Evolutionary conservation across 2,888 invertebrate genomes (phyloP).

Genomic region (Leptopilina drosophilae): DNA sequence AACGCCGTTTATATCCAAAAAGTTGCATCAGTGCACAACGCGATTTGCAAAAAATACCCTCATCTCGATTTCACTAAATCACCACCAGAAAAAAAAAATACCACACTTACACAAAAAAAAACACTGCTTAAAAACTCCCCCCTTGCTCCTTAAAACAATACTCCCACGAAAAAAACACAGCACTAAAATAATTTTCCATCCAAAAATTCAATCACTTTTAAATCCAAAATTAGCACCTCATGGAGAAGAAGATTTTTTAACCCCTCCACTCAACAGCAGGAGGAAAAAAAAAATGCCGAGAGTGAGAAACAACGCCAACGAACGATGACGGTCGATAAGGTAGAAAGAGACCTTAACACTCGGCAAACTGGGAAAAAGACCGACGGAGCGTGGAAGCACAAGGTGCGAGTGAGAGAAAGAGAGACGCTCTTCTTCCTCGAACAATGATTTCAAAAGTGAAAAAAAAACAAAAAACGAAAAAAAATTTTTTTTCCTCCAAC

Average conservation of each 20-base stretch:
- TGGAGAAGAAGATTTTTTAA: too few species aligned
- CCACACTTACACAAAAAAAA: neutral
- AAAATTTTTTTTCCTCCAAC: too few species aligned
- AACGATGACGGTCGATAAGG: constrained; percentile 54
- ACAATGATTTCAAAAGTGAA: constrained; percentile 40
- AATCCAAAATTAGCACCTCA: too few species aligned
- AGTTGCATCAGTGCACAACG: constrained; percentile 50
- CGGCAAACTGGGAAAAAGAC: constrained; percentile 36
- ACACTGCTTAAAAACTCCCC: neutral
- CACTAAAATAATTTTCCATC: constrained; percentile 43
- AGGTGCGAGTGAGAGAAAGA: constrained; percentile 55
- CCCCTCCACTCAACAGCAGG: constrained; percentile 40
- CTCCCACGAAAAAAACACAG: constrained; percentile 43
- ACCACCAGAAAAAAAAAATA: neutral
- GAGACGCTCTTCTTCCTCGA: constrained; percentile 45
- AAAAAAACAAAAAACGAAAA: too few species aligned
- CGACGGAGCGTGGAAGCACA: constrained; percentile 47
- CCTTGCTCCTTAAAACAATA: too few species aligned
- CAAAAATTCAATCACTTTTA: too few species aligned
- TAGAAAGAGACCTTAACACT: constrained; percentile 44
- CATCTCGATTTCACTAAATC: constrained; percentile 47
- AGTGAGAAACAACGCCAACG: constrained; percentile 33
- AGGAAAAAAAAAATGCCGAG: neutral
- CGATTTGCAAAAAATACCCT: constrained; percentile 47
- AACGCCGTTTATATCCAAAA: neutral